Percentiles rank a stretch among this genome's conserved stretches.
phyloP scores from a whole-genome alignment of 1,140 invertebrate species.

The Musca vetustissima region DNA sequence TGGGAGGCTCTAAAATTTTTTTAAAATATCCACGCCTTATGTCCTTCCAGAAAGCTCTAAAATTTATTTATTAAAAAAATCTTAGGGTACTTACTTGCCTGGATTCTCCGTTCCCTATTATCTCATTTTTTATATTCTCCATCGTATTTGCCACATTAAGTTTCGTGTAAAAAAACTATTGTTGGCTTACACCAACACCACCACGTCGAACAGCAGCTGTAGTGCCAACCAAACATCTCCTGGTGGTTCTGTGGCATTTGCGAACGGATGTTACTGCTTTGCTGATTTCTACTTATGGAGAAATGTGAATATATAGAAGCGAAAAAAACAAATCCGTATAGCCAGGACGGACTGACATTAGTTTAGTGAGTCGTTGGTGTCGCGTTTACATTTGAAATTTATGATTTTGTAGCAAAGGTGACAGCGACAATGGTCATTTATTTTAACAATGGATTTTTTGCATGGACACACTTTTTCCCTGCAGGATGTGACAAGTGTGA shows the following conservation, averaged over 20 bases:
- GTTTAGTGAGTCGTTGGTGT: background rate
- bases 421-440: conserved; percentile 26
- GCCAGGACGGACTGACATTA: background rate
- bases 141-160: background rate
- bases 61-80: no score
- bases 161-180: conserved; percentile 19
- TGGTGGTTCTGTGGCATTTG: background rate
- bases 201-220: no score
- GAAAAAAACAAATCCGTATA: background rate
- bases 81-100: no score
- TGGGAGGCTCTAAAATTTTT: no score
- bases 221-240: no score
- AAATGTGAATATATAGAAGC: background rate
- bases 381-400: conserved; percentile 29
- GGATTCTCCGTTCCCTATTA: no score
- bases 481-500: no score
- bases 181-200: conserved; percentile 3
- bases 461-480: no score
- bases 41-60: no score
- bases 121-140: no score
- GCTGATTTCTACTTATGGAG: conserved; percentile 20
- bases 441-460: conserved; percentile 8
- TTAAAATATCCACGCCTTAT: no score
- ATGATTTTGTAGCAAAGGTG: conserved; percentile 30
- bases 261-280: conserved; percentile 17